These are phyloP conservation scores for Calcarius lapponicus DNA, from an alignment of 2,797 vertebrate species.

Conservation along the genomic window DNA sequence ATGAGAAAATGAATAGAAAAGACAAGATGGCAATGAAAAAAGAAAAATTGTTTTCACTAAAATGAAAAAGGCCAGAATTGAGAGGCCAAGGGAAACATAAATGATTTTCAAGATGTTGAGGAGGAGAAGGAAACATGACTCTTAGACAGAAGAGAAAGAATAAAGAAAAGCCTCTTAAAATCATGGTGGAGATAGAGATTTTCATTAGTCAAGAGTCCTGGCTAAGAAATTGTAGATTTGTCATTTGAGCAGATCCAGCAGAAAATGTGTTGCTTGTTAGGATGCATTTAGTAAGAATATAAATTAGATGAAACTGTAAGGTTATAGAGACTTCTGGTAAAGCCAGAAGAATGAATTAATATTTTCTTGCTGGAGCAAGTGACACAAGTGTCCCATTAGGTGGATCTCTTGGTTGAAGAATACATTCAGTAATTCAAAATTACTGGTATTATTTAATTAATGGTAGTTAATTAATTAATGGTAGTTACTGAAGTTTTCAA, in stretches of 20 bases:
- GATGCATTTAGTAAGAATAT: neutral
- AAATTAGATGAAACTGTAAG: neutral
- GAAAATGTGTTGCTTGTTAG: neutral
- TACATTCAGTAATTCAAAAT: neutral
- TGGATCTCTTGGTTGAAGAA: neutral
- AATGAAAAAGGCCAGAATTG: neutral
- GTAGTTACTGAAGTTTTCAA: neutral
- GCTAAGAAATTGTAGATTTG: neutral
- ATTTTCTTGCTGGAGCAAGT: neutral
- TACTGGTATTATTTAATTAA: neutral
- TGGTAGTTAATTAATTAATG: neutral
- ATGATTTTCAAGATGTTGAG: neutral
- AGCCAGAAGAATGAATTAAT: neutral
- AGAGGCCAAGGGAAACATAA: neutral
- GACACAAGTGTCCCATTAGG: neutral
- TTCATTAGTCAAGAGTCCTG: neutral
- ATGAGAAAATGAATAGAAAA: neutral
- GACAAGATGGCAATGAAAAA: neutral
- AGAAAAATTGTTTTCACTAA: neutral
- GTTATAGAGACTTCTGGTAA: neutral
- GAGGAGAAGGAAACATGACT: neutral
- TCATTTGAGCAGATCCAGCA: neutral
- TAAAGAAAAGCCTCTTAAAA: neutral
- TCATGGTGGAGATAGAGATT: neutral
- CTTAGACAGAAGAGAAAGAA: neutral